Conservation (phyloP, 2,113 vertebrate genomes). For the Ardeotis arabs region DNA sequence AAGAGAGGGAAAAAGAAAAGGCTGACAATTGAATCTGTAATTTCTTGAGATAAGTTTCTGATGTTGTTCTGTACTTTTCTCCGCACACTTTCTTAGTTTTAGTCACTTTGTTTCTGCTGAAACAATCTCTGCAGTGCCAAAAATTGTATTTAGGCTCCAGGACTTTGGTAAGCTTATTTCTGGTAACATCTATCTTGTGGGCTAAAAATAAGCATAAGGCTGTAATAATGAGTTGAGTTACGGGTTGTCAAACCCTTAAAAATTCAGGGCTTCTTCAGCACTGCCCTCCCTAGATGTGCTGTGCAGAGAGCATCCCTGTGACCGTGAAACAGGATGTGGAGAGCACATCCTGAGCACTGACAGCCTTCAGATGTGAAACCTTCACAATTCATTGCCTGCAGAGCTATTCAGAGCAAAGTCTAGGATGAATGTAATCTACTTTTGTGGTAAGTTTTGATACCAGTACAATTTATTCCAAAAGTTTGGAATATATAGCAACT, state of each 20-base stretch:
- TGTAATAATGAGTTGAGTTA: background rate
- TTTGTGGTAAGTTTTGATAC: background rate
- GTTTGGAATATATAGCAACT: background rate
- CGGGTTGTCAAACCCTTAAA: background rate
- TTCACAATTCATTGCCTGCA: background rate
- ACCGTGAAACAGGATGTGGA: background rate
- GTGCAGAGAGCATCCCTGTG: background rate
- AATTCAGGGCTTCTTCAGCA: background rate
- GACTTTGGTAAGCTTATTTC: background rate
- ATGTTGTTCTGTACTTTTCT: background rate
- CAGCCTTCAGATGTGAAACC: background rate
- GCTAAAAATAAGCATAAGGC: background rate
- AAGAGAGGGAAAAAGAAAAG: background rate
- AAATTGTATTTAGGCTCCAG: background rate
- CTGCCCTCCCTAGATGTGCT: background rate
- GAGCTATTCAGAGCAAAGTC: background rate
- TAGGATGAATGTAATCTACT: background rate
- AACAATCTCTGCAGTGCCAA: background rate
- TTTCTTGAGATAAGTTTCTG: background rate
- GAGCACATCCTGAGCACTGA: background rate
- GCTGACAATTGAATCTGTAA: background rate
- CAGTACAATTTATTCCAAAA: background rate
- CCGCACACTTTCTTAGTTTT: background rate
- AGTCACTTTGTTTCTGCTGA: background rate
- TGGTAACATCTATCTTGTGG: background rate